These are phyloP conservation scores for Drosophila phalerata DNA, from an alignment of 2,888 invertebrate species.

Conservation along the genomic window DNA sequence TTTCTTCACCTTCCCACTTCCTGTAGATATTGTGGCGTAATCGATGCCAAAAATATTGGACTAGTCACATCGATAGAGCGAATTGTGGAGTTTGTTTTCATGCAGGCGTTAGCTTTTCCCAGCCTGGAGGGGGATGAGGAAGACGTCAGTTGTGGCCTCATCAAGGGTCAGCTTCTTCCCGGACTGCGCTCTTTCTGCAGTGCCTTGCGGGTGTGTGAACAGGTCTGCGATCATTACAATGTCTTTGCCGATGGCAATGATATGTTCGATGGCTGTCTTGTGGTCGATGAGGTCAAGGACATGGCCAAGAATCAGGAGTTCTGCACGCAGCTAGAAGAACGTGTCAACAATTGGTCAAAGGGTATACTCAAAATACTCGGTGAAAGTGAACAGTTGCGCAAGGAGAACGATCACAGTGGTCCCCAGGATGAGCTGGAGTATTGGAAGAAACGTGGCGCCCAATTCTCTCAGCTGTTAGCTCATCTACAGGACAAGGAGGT, in stretches of 20 bases:
- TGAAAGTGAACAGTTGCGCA: conserved; percentile 95
- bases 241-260: conserved; percentile 91
- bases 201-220: conserved; percentile 94
- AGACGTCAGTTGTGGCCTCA: conserved; percentile 91
- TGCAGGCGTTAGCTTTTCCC: conserved; percentile 95
- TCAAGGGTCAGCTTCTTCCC: conserved; percentile 93
- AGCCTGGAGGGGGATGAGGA: conserved; percentile 93
- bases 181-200: conserved; percentile 95
- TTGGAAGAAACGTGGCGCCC: conserved; percentile 97
- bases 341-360: conserved; percentile 92
- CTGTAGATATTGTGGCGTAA: conserved; percentile 90
- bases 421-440: conserved; percentile 98
- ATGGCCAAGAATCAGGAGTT: conserved; percentile 89
- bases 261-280: conserved; percentile 88
- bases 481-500: conserved; percentile 92
- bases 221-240: conserved; percentile 92
- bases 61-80: conserved; percentile 95
- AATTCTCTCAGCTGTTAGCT: conserved; percentile 94
- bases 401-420: conserved; percentile 96
- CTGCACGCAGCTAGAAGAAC: conserved; percentile 89
- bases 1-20: conserved; percentile 5
- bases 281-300: conserved; percentile 90
- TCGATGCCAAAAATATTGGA: conserved; percentile 92
- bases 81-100: conserved; percentile 94
- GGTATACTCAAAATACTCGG: conserved; percentile 93